Base-by-base conservation (phyloP, 92 coral and sea anemone genomes). In the Blastomussa wellsi region DNA sequence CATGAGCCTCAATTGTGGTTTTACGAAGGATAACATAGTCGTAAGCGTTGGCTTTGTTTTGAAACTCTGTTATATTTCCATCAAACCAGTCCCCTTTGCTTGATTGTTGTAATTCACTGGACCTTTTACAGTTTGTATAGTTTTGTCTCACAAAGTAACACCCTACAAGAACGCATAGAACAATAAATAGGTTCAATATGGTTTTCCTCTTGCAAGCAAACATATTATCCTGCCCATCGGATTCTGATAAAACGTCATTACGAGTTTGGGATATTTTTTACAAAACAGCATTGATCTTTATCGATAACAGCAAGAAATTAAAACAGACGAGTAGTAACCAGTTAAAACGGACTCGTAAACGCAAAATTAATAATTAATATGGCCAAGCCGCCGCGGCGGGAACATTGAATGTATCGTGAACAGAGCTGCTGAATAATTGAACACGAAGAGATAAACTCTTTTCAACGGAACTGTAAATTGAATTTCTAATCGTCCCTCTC, bases 1-100 rank as follows among this genome's bases (percentile, higher is more conserved):
- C 77, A 29, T 77, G 65, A 15, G 29, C 42, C 0, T 48, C 62
- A 47, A 77, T 67, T 35, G 88, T 59, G 68, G 88, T 85, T 77
- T 77, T 85, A 0, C 88, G 76, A 20, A 85, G 52, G 22, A 85
- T 78, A 53, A 85, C 47, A 72, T 77, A 85, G n/a, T 67, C 35
- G 76, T 48, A 62, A 44, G 74, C 49, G 38, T 62, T 35, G 38
- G 77, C 74, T 44, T 38, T 67, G 76, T 62, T 64, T 77, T 77
- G 88, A 53, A 85, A 85, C n/a, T 35, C 47, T 65, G 88, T 85
- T 47, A 85, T 85, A 52, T 85, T 85, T 85, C 77, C 41, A 7
- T 77, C 88, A 33, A 77, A 85, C 83, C 76, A 85, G 53, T 85
- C 88, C 47, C 77, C 88, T 24, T 35, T 28, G 35, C 77, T 60